Evolutionary conservation across 1,140 invertebrate species (phyloP), one percentile per base, ranked within the genome.

Genomic region (Dreissena rostriformis): DNA sequence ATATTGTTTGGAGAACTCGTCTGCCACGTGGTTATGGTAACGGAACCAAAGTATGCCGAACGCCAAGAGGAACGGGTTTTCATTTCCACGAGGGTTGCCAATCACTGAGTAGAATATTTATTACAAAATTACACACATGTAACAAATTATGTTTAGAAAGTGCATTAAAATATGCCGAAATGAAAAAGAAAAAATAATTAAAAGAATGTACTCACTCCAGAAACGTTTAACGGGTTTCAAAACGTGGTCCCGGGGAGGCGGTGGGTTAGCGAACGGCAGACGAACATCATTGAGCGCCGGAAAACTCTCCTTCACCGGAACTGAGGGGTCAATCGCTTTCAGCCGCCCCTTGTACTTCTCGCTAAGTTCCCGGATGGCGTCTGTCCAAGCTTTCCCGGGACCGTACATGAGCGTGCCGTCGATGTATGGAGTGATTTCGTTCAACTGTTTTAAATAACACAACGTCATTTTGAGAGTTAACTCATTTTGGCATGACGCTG

Each of bases 61-160:
- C 0, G 98, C 96, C n/a, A 99, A 94, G 78, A 99, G 93, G 1
- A 97, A 98, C 0, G 98, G 98, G 93, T 99, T 99, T 93, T 99
- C 98, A 94, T 99, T 99, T 12, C 97, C 98, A 85, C 98, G 95
- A 5, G 98, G 97, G 94, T 99, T 98, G 15, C 98, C 98, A 19
- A 99, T 94, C 81, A 99, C 98, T 99, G 89, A 94, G 78, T n/a
- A 39, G 51, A 70, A 67, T 12, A n/a, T n/a, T n/a, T n/a, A n/a
- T 66, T 10, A 72, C 22, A 72, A 51, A 72, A 29, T 12, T 28
- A 19, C 22, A 6, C n/a, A 15, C 70, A 49, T 72, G 2, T 72
- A 72, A 49, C 53, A 7, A 51, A 28, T 72, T 39, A 26, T 70
- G 22, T 29, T 57, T 8, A 75, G 66, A 29, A 22, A 39, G 24